Conservation (phyloP, 2,797 vertebrate species). For the Poeciliopsis infans region DNA sequence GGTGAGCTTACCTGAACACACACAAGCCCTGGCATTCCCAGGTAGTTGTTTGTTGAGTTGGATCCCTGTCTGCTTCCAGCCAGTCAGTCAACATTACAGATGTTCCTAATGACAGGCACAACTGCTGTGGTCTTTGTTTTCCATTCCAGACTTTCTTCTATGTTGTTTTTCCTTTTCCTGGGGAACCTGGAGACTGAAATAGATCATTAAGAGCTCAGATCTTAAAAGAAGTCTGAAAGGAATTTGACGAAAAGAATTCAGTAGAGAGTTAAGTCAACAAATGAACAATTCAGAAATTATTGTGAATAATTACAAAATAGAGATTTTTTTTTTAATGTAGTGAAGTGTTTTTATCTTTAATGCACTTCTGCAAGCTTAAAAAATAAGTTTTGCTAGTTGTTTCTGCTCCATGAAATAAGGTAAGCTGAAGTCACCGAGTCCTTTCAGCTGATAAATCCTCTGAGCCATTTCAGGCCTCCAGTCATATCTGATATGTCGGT, state of each 20-base stretch:
- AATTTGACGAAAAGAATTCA: constrained; percentile 20
- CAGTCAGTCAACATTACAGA: constrained; percentile 67
- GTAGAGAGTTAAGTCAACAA: constrained; percentile 26
- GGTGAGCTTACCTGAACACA: constrained; percentile 74
- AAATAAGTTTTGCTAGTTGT: constrained; percentile 49
- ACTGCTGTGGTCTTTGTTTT: constrained; percentile 55
- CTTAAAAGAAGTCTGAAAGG: constrained; percentile 30
- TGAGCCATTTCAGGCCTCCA: constrained; percentile 27
- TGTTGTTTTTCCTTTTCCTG: constrained; percentile 23
- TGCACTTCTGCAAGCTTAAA: constrained; percentile 18
- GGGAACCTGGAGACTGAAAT: constrained; percentile 32
- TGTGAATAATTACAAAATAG: background rate
- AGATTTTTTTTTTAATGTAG: constrained; percentile 10
- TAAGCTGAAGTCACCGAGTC: constrained; percentile 42
- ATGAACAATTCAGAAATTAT: constrained; percentile 15
- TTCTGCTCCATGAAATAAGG: constrained; percentile 49
- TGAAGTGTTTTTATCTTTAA: constrained; percentile 18
- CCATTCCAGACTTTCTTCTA: constrained; percentile 48
- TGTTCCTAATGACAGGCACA: constrained; percentile 65
- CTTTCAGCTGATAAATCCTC: constrained; percentile 36
- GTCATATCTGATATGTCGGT: constrained; percentile 33
- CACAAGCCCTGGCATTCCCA: constrained; percentile 61
- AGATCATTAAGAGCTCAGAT: constrained; percentile 36
- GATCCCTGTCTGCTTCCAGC: constrained; percentile 59
- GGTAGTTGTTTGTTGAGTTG: constrained; percentile 64